Percentiles rank a stretch among this genome's conserved stretches.
Evolutionary conservation across 1,140 invertebrate species (phyloP).

Genomic region (Cherax quadricarinatus): DNA sequence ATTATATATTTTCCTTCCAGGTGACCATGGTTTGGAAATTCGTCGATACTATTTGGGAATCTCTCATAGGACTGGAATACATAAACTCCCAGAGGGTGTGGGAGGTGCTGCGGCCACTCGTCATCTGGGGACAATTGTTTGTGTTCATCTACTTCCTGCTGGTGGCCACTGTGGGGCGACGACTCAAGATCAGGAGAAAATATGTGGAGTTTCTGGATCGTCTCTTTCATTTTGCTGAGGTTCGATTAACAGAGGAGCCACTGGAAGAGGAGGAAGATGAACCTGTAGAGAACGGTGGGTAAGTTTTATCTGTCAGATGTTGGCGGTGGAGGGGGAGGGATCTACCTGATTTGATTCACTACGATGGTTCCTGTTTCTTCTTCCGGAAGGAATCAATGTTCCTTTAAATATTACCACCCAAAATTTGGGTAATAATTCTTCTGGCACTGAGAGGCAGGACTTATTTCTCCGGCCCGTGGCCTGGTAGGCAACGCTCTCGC

Average conservation of each 20-base stretch:
- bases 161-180: slow-evolving; percentile 13
- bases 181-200: slow-evolving; percentile 34
- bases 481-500: no score
- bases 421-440: no score
- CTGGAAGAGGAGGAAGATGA: slow-evolving; percentile 21
- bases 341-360: not conserved
- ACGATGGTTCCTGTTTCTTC: no score
- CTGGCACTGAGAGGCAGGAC: no score
- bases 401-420: no score
- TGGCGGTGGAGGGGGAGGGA: not conserved
- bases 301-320: not conserved
- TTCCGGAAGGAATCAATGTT: no score
- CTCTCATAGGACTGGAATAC: not conserved
- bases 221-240: slow-evolving; percentile 16
- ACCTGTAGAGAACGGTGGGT: not conserved
- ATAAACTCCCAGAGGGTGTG: not conserved
- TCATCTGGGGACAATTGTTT: slow-evolving; percentile 29
- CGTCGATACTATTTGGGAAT: not conserved
- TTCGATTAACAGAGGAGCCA: not conserved
- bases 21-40: not conserved
- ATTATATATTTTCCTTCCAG: not conserved
- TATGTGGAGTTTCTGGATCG: slow-evolving; percentile 38
- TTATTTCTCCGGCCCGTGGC: no score
- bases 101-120: slow-evolving; percentile 2
- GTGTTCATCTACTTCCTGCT: slow-evolving; percentile 24